Base-by-base conservation (phyloP, 1,140 invertebrate genomes). In the Dreissena polymorpha region DNA sequence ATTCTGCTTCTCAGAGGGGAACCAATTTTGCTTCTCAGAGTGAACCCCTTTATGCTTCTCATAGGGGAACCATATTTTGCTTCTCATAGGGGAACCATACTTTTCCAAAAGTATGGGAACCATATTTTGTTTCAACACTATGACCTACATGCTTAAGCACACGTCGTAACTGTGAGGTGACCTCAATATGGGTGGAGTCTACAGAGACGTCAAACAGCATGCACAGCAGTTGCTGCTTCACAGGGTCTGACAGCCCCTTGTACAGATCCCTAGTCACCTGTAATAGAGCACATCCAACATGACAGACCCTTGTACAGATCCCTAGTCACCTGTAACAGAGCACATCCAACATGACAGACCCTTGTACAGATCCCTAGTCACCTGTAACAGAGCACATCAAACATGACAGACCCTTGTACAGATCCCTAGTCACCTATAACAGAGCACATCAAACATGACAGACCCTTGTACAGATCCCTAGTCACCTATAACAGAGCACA, bases 141-240 rank as follows among this genome's bases (percentile, higher is more conserved):
- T 29, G n/a, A 86, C 94, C 92, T 70, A 97, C 95, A 84, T 95
- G 95, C 88, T 96, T 96, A 55, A 97, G 94, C 0, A 95, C 91
- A 87, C 95, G 95, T 60, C 94, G 94, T 0, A 95, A 94, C 3
- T 63, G 55, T 57, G 82, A 69, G n/a, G 88, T 84, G 0, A 88
- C 78, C 1, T 77, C 71, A 14, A 86, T 60, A 68, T 80, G 70
- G 0, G 79, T 69, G 0, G 88, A 88, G 23, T 83, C 76, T 2
- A 87, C 84, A 76, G 88, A 87, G 2, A 92, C 76, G 86, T 94
- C 90, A 68, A 94, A 89, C 68, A 94, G 86, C 25, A 87, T 76
- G 72, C 90, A 85, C 57, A 94, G 80, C 18, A 94, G 51, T 49
- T 86, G 71, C 51, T 89, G 87, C 86, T 93, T 87, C 7, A 91